Evolutionary conservation across 1,140 invertebrate species (phyloP).

Genomic region (Eriosoma lanigerum): DNA sequence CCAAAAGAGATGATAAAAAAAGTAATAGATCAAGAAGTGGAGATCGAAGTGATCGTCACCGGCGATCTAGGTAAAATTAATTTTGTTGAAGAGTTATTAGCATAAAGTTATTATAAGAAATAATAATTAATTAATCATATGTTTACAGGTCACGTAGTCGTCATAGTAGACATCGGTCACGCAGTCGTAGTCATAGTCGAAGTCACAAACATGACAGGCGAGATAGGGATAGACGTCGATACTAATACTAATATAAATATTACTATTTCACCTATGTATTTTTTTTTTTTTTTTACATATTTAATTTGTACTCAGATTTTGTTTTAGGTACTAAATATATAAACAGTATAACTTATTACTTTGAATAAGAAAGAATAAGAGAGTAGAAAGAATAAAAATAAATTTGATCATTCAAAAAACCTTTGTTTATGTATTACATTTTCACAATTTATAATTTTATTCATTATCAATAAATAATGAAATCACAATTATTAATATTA

Average conservation of each 20-base stretch:
- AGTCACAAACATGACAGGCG: constrained; percentile 42
- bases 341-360: background rate
- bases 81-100: too few species aligned
- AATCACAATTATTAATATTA: constrained; percentile 12
- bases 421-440: constrained; percentile 9
- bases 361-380: too few species aligned
- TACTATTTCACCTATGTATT: background rate
- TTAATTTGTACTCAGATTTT: background rate
- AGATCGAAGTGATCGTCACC: constrained; percentile 22
- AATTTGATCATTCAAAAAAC: background rate
- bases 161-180: constrained; percentile 45
- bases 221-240: constrained; percentile 45
- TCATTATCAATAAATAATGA: background rate
- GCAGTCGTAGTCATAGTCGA: constrained; percentile 43
- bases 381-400: background rate
- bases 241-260: background rate
- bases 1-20: constrained; percentile 47
- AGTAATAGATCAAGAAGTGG: constrained; percentile 52
- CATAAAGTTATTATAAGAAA: too few species aligned
- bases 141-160: constrained; percentile 49
- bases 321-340: background rate
- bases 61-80: constrained; percentile 53
- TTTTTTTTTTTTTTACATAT: background rate
- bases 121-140: too few species aligned
- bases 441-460: background rate